Evolutionary conservation across 2,113 vertebrate species (phyloP).

Genomic region (Pithys albifrons): DNA sequence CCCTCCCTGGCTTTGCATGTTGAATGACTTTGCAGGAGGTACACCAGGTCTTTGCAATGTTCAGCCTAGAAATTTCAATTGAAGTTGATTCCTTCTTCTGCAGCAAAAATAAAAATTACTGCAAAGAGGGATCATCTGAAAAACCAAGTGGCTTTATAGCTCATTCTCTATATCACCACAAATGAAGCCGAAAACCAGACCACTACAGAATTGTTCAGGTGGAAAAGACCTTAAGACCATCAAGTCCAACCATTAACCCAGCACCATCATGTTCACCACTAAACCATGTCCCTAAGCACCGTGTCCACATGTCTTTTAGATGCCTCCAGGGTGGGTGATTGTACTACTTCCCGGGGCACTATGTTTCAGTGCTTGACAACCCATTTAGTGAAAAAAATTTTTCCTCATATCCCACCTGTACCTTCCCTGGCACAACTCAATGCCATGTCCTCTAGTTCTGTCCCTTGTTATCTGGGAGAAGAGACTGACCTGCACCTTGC

Average conservation of each 20-base stretch:
- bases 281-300: background rate
- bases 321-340: background rate
- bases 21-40: background rate
- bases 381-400: accelerated
- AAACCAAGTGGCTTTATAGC: background rate
- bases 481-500: background rate
- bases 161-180: background rate
- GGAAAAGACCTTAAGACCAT: background rate
- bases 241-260: background rate
- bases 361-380: background rate
- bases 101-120: background rate
- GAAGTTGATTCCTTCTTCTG: background rate
- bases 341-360: background rate
- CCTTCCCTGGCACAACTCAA: background rate
- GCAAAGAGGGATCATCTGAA: background rate
- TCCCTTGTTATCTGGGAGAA: background rate
- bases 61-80: background rate
- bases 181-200: background rate
- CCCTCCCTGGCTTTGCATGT: background rate
- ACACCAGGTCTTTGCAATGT: background rate
- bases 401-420: background rate
- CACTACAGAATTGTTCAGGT: background rate
- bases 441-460: background rate
- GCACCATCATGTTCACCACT: background rate
- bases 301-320: accelerated